A percentile compares a stretch with the other conserved stretches of the same genome.
These are phyloP conservation scores for Phycodurus eques DNA, from an alignment of 2,113 vertebrate genomes.

Conservation along the genomic window DNA sequence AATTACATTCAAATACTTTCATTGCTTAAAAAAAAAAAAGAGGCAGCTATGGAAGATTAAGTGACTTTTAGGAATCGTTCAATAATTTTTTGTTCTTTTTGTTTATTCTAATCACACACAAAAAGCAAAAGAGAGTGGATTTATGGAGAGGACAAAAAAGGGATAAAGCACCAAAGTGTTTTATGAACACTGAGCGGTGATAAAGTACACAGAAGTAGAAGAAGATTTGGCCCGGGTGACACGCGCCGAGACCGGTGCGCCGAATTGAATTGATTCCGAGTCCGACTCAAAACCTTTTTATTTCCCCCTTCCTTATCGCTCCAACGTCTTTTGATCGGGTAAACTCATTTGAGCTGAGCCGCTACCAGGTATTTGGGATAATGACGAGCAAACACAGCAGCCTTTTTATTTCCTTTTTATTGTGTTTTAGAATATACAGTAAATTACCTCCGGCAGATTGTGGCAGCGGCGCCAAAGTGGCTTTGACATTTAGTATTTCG, in stretches of 20 bases:
- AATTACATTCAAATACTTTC: not conserved
- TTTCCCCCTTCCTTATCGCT: constrained; percentile 49
- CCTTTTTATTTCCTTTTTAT: constrained; percentile 36
- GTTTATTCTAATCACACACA: not conserved
- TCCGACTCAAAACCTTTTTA: constrained; percentile 52
- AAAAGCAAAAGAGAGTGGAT: not conserved
- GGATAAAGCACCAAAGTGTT: not conserved
- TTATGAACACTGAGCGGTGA: constrained; percentile 11
- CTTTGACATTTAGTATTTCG: constrained; percentile 7
- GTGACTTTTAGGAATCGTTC: not conserved
- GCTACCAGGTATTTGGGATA: constrained; percentile 34
- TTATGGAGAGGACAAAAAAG: not conserved
- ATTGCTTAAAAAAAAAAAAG: not conserved
- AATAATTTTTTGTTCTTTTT: not conserved
- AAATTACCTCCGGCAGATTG: constrained; percentile 30
- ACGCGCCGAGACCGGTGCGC: constrained; percentile 6
- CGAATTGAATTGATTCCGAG: constrained; percentile 38
- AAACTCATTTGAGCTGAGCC: constrained; percentile 60
- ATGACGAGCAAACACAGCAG: constrained; percentile 25
- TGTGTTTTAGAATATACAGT: constrained; percentile 28
- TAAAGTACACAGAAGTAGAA: constrained; percentile 9
- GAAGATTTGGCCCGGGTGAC: constrained; percentile 34
- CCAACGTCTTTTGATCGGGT: constrained; percentile 56
- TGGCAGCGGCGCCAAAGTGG: constrained; percentile 3
- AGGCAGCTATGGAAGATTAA: no score